Evolutionary conservation across 2,113 vertebrate genomes (phyloP), one percentile per base, ranked within the genome.

Genomic region (Neomonachus schauinslandi): DNA sequence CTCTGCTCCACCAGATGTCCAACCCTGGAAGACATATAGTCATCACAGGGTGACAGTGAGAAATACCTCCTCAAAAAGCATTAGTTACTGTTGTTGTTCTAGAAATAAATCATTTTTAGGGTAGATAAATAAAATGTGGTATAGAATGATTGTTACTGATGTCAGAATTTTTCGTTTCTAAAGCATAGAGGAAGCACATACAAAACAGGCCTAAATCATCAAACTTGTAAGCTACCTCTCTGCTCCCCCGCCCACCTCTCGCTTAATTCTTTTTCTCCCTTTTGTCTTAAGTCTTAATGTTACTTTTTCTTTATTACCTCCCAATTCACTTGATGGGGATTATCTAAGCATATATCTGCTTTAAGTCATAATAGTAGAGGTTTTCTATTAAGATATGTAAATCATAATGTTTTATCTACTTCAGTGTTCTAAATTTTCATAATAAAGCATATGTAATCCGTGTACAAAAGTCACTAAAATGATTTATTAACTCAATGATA

Each of bases 151-250:
- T 88, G 7, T 59, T 80, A 77, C 8, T 61, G 77, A 88, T 13
- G 74, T 92, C 22, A 91, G 76, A 89, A 77, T n/a, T 71, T 72
- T 87, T 95, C 51, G 55, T 96, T 89, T 95, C 42, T 93, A 71
- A 65, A 90, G n/a, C 26, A 42, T 7, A 87, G 42, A 83, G 59
- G 63, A 87, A 84, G 6, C 36, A 42, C 61, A 33, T 31, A 89
- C 42, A 92, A 97, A 84, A 82, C 28, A 33, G 33, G 18, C 19
- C 42, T n/a, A 63, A n/a, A 67, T 89, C 0, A 59, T 26, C 9
- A 85, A 87, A 57, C 49, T 71, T 55, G 51, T 36, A 89, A 42
- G 19, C 33, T 94, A 79, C 14, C 3, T 59, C 31, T 92, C 24
- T 93, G 31, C 36, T 26, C 14, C 39, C 49, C 31, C 3, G 3